Evolutionary conservation across 2,797 vertebrate species (phyloP).

Genomic region (Carduelis carduelis): DNA sequence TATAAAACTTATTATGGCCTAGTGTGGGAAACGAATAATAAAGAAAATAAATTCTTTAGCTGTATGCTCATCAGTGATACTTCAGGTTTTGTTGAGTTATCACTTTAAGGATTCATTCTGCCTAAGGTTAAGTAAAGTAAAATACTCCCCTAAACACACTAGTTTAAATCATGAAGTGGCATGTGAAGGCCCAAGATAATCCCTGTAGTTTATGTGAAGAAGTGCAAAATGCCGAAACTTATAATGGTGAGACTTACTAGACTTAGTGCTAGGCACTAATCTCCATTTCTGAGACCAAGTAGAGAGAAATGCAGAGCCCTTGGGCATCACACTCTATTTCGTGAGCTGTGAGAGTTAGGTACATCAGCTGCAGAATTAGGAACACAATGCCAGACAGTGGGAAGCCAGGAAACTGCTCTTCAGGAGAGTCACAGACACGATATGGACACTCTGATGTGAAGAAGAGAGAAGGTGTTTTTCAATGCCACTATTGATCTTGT

Average conservation of each 20-base stretch:
- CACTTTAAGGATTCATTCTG: not conserved
- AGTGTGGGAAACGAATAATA: not conserved
- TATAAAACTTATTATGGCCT: not conserved
- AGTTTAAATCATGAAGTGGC: not conserved
- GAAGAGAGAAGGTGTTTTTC: not conserved
- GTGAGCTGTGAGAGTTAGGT: not conserved
- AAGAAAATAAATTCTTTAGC: not conserved
- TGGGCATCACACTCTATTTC: not conserved
- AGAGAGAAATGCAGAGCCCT: not conserved
- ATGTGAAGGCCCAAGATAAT: not conserved
- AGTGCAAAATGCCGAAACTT: not conserved
- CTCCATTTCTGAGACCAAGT: not conserved
- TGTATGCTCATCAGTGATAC: not conserved
- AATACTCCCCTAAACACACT: not conserved
- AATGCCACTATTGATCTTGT: not conserved
- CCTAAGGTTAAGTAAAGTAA: not conserved
- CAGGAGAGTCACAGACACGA: not conserved
- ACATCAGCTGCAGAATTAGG: not conserved
- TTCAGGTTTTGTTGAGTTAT: not conserved
- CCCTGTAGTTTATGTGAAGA: not conserved
- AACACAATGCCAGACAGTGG: not conserved
- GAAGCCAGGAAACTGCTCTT: not conserved
- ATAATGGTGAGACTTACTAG: not conserved
- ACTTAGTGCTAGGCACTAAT: not conserved
- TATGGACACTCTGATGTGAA: not conserved